phyloP scores from a whole-genome alignment of 1,140 invertebrate species.

The Chironomus tepperi region DNA sequence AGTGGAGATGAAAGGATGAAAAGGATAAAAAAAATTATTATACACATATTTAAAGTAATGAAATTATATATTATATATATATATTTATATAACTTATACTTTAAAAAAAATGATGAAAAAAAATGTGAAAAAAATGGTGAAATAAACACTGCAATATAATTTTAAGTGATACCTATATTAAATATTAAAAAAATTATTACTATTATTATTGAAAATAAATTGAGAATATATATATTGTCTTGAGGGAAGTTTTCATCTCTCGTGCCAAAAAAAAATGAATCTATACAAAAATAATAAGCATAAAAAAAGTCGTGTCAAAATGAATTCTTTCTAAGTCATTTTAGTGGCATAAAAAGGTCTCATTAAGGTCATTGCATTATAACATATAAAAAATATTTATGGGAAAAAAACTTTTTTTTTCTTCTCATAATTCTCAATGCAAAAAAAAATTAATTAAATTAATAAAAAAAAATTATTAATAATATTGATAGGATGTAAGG shows the following conservation, averaged over 20 bases:
- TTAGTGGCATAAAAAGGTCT: background rate
- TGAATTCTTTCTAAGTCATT: background rate
- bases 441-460: background rate
- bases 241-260: background rate
- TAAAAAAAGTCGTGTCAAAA: slow-evolving; percentile 5
- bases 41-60: too few relatives aligned
- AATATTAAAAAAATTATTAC: background rate
- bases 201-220: background rate
- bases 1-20: too few relatives aligned
- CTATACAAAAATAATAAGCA: background rate
- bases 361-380: background rate
- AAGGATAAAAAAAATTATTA: too few relatives aligned
- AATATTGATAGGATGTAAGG: background rate
- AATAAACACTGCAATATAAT: background rate
- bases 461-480: background rate
- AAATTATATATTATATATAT: too few relatives aligned
- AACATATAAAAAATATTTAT: background rate
- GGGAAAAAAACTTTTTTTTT: slow-evolving; percentile 11
- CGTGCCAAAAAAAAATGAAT: slow-evolving; percentile 4
- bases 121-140: too few relatives aligned
- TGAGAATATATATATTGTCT: background rate
- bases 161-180: slow-evolving; percentile 14
- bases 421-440: slow-evolving; percentile 10
- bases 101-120: too few relatives aligned
- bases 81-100: too few relatives aligned